Base-by-base conservation (phyloP, 1,140 invertebrate species). In the Delia radicum region DNA sequence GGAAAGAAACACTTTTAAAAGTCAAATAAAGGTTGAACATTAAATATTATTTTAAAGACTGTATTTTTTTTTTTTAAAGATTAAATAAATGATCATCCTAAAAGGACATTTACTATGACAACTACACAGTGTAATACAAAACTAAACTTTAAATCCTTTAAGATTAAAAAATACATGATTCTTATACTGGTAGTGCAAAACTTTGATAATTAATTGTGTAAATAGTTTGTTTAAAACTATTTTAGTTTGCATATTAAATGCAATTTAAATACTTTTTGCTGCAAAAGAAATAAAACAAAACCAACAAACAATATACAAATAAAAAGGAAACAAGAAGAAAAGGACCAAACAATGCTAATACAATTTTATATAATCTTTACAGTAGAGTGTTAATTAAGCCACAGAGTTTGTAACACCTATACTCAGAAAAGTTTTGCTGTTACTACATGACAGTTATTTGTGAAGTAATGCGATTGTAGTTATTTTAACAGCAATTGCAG, bases 191-290 rank as follows among this genome's bases (percentile, higher is more conserved):
- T 48, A 15, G 42, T 3, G 8, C 21, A 55, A 55, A 55, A 55
- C 48, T 55, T 55, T 55, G n/a, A 21, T 55, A 55, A 55, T 55
- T 55, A 55, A 55, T 55, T 55, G 48, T 55, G 48, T 55, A 55
- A 55, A 55, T 55, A 21, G 48, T 55, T 55, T 55, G n/a, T 18
- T 21, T 55, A 8, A 55, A 55, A 55, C 48, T 55, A 18, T 55
- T 7, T 21, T n/a, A 55, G 48, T 55, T 55, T 55, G 48, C 48
- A 55, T 55, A 55, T 55, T 55, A 55, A 55, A 55, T 21, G 48
- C 24, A 55, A 55, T 55, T 55, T 55, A 55, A 55, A 55, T 55
- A 55, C n/a, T 48, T 48, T 48, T 48, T 18, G n/a, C 46, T n/a
- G 18, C 46, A n/a, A 21, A 55, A 5, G 15, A 55, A 18, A n/a